These are phyloP conservation scores for Gallinago nigripennis DNA, from an alignment of 2,797 vertebrate genomes.

Conservation along the genomic window DNA sequence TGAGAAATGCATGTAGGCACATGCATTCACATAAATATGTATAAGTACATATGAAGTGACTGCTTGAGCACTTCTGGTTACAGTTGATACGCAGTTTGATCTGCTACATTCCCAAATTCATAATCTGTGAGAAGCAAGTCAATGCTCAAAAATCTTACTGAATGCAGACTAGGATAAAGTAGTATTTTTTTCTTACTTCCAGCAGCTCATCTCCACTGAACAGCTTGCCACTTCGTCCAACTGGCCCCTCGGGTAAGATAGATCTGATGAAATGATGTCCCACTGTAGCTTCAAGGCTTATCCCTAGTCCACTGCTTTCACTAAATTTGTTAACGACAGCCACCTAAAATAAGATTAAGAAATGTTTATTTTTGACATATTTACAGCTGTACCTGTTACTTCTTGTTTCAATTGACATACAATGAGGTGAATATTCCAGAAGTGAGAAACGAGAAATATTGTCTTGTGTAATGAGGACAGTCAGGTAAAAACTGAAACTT, in stretches of 20 bases:
- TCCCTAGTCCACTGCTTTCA: constrained; percentile 93
- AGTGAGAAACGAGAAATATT: background rate
- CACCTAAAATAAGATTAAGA: constrained; percentile 79
- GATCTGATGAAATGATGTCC: constrained; percentile 96
- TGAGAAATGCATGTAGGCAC: background rate
- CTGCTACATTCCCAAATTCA: background rate
- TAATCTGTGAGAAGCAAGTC: background rate
- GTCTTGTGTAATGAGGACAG: background rate
- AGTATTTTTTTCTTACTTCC: constrained; percentile 80
- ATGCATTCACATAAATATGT: background rate
- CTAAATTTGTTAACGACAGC: constrained; percentile 93
- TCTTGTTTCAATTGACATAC: background rate
- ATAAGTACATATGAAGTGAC: background rate
- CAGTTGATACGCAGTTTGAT: background rate
- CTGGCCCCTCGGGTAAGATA: constrained; percentile 93
- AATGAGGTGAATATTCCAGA: background rate
- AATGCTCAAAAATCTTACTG: background rate
- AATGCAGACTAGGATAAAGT: background rate
- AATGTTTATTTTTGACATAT: background rate
- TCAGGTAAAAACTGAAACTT: background rate
- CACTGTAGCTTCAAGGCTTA: constrained; percentile 91
- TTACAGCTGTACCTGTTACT: background rate
- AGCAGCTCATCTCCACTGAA: constrained; percentile 95
- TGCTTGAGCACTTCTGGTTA: background rate
- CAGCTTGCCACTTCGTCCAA: constrained; percentile 89